phyloP scores from a whole-genome alignment of 2,888 invertebrate species.

The Chorisops tibialis region DNA sequence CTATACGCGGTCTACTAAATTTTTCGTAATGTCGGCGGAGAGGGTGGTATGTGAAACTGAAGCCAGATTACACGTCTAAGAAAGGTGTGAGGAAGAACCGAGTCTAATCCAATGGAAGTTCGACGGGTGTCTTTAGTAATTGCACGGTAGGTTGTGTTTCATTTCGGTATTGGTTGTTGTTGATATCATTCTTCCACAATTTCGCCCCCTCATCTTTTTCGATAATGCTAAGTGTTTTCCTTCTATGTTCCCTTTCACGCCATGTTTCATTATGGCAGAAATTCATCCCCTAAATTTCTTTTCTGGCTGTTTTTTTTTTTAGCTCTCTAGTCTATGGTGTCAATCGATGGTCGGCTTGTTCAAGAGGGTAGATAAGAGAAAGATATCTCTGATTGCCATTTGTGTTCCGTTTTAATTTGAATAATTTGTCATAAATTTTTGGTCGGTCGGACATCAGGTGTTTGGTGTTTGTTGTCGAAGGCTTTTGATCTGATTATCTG shows the following conservation, averaged over 20 bases:
- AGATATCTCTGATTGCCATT: neutral
- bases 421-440: constrained; percentile 25
- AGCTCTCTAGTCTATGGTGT: neutral
- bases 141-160: neutral
- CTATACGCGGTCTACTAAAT: neutral
- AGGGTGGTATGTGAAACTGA: neutral
- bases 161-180: neutral
- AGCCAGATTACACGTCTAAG: neutral
- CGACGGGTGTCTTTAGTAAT: too few species aligned
- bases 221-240: constrained; percentile 28
- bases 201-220: constrained; percentile 2
- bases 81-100: neutral
- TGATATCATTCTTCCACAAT: neutral
- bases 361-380: neutral
- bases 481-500: too few species aligned
- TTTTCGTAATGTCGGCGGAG: neutral
- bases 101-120: too few species aligned
- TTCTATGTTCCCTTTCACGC: neutral
- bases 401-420: constrained; percentile 27
- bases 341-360: too few species aligned
- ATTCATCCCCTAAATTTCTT: neutral
- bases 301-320: constrained; percentile 5
- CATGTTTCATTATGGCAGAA: neutral
- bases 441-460: constrained; percentile 6
- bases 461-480: neutral